These are phyloP conservation scores for Cisticola juncidis DNA, from an alignment of 2,113 vertebrate genomes.

Conservation along the genomic window DNA sequence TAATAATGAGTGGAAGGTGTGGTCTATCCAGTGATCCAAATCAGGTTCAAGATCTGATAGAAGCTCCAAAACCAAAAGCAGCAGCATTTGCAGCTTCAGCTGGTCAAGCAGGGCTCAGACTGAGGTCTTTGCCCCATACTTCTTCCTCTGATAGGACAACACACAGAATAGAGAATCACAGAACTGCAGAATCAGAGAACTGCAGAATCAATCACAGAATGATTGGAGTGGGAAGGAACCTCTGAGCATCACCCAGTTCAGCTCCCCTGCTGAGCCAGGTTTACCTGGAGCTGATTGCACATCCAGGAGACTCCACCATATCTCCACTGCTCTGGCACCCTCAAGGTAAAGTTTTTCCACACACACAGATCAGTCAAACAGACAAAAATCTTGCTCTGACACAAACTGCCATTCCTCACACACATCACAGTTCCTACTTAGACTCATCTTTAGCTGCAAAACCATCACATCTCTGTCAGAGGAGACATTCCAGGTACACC, in stretches of 20 bases:
- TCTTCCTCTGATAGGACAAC: not conserved
- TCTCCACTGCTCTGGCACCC: not conserved
- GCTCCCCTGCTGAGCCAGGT: not conserved
- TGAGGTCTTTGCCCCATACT: not conserved
- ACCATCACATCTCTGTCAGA: not conserved
- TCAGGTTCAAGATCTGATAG: not conserved
- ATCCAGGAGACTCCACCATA: not conserved
- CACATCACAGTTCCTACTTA: not conserved
- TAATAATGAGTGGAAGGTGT: not conserved
- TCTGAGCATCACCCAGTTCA: not conserved
- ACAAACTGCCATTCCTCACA: not conserved
- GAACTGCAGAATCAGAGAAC: not conserved
- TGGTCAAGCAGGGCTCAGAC: not conserved
- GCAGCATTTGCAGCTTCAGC: not conserved
- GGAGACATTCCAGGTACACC: not conserved
- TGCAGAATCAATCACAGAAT: not conserved
- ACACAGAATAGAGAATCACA: not conserved
- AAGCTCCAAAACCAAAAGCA: not conserved
- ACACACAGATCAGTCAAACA: not conserved
- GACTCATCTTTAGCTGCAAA: not conserved
- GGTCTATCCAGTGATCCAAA: not conserved
- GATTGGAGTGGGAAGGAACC: too few relatives aligned
- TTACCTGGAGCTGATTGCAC: not conserved
- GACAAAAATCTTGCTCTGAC: not conserved
- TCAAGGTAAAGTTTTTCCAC: not conserved